Evolutionary conservation across 2,888 invertebrate species (phyloP), one percentile per base, ranked within the genome.

Genomic region (Seira ritae): DNA sequence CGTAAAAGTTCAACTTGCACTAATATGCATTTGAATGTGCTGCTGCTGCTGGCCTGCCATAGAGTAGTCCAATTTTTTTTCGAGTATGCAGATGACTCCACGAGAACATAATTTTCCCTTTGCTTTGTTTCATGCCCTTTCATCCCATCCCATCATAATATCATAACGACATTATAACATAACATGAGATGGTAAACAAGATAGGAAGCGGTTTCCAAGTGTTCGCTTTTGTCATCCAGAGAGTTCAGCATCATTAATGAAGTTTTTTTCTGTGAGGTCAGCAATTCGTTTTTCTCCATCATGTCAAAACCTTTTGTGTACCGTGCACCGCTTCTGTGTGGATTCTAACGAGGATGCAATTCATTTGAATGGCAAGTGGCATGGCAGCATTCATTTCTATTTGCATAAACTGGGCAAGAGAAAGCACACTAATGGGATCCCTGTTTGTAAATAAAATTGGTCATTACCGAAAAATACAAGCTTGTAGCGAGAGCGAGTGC

Each of bases 21-120:
- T 76, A 82, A 82, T 82, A 76, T 82, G 81, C 81, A 82, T 82
- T 76, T 82, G 72, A 82, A 76, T 72, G 2, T 31, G 31, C 31
- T 31, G n/a, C 31, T 31, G 31, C 31, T 31, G 31, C 8, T 31
- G 31, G 31, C 2, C 31, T 31, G 31, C 31, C 31, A 31, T 8
- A 31, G 31, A 31, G n/a, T n/a, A n/a, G 8, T 31, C 31, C 31
- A 31, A 31, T 31, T 31, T 31, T 31, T 31, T 2, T 4, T 4
- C 2, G 8, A 8, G 31, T 2, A 31, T 31, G 31, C 31, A 31
- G 31, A 31, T 31, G 31, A 31, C 31, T 31, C 31, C 31, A 8
- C 2, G 31, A 31, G 31, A 31, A 31, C 2, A 31, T 31, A 8
- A 31, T 4, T 31, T 31, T 31, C 31, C 31, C 31, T 31, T 4